Evolutionary conservation across 1,140 invertebrate genomes (phyloP).

Genomic region (Penaeus indicus): DNA sequence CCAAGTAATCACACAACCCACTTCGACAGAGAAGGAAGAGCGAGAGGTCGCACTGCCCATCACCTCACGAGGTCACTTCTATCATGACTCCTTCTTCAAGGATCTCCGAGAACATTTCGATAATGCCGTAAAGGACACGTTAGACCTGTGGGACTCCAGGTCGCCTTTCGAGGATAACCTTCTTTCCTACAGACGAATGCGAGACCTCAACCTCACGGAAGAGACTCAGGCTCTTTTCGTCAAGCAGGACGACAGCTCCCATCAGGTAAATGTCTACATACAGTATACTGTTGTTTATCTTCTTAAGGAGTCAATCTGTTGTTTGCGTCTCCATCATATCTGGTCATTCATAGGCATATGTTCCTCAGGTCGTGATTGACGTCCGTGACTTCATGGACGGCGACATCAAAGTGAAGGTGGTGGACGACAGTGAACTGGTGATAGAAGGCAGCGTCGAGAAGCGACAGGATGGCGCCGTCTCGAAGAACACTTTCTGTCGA

Average conservation of each 20-base stretch:
- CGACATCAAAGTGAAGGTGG: slow-evolving; percentile 61
- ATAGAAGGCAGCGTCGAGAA: slow-evolving; percentile 63
- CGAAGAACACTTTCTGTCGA: slow-evolving; percentile 56
- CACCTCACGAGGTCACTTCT: slow-evolving; percentile 36
- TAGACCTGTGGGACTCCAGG: slow-evolving; percentile 13
- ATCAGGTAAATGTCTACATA: slow-evolving; percentile 39
- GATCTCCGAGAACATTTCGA: slow-evolving; percentile 46
- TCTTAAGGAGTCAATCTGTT: background rate
- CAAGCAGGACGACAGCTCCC: slow-evolving; percentile 23
- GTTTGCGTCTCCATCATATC: background rate
- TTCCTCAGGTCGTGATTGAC: slow-evolving; percentile 60
- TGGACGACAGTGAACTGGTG: slow-evolving; percentile 62
- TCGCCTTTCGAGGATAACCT: slow-evolving; percentile 19
- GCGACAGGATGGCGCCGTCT: slow-evolving; percentile 36
- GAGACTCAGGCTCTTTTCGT: slow-evolving; percentile 50
- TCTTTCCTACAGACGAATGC: slow-evolving; percentile 29
- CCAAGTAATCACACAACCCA: background rate
- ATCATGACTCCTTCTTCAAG: slow-evolving; percentile 33
- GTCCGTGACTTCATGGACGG: slow-evolving; percentile 60
- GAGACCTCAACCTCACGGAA: slow-evolving; percentile 37
- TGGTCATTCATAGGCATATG: background rate
- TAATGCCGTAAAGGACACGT: background rate
- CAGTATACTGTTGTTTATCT: background rate
- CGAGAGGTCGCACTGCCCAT: slow-evolving; percentile 18
- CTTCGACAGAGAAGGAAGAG: background rate